phyloP scores from a whole-genome alignment of 2,113 vertebrate species.

The Anser brachyrhynchus region DNA sequence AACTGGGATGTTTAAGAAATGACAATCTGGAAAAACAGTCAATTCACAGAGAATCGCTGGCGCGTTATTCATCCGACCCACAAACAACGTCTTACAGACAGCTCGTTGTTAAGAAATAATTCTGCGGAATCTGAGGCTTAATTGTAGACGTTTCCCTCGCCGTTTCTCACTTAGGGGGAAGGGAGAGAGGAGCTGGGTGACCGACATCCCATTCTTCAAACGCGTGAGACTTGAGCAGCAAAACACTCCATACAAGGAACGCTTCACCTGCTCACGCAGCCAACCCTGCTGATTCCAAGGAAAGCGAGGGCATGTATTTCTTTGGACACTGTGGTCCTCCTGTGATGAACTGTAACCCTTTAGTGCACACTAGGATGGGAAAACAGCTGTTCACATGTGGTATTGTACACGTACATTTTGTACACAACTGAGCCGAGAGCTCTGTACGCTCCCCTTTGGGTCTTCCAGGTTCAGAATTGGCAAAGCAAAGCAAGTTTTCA shows the following conservation, averaged over 20 bases:
- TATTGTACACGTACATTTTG: neutral
- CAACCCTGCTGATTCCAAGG: accelerated
- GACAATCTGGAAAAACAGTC: neutral
- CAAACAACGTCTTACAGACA: neutral
- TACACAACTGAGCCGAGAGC: neutral
- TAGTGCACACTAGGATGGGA: neutral
- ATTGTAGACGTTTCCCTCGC: neutral
- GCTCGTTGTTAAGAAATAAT: neutral
- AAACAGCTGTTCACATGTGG: neutral
- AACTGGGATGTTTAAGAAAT: neutral
- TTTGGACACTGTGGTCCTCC: neutral
- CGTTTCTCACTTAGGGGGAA: neutral
- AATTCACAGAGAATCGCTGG: neutral
- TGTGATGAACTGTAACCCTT: neutral
- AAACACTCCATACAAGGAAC: neutral
- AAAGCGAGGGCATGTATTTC: neutral
- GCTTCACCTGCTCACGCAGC: neutral
- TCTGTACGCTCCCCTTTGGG: neutral
- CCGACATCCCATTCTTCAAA: neutral
- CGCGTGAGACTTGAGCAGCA: accelerated
- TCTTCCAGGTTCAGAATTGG: neutral
- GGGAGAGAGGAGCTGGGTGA: neutral
- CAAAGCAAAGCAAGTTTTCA: neutral
- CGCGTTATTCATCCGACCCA: neutral
- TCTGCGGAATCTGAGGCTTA: neutral